Base-by-base conservation (phyloP, 2,888 invertebrate genomes). In the Cyclophora albipunctata region DNA sequence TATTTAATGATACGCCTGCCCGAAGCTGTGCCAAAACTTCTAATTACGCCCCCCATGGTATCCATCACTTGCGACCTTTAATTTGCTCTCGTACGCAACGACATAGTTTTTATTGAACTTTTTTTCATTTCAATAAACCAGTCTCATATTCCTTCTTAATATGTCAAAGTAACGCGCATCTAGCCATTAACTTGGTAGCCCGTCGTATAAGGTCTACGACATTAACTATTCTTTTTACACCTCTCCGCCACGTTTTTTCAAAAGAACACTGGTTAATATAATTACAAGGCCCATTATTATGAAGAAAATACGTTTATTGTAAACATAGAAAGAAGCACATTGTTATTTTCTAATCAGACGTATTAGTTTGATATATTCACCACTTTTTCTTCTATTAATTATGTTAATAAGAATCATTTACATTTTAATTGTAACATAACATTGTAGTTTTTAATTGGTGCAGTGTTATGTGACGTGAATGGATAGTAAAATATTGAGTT, bases 161-260 rank as follows among this genome's bases (percentile, higher is more conserved):
- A 84, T 83, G 81, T 81, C 81, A 80, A 80, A 76, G 81, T 78
- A 78, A 81, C 81, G 78, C 78, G 75, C 67, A 75, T 62, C 69
- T 63, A 75, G 72, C 71, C 76, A 81, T 81, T 83, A 84, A 73
- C 77, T 77, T 2, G 63, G 71, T 70, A 71, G 71, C 69, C 63
- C 70, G 69, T 75, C 70, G 61, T 64, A 69, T 75, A 68, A 64
- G 69, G 70, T 72, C 67, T 71, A 66, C 64, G 65, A 60, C 57
- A 57, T 64, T 75, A 37, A 37, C 37, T 37, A 7, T 34, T 5
- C 43, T 43, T 78, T 71, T 74, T 74, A 65, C 62, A 47, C 49
- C 52, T 56, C 55, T 56, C 55, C 54, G 63, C 63, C 59, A 60
- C 66, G 20, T 72, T 78, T 76, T 77, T 75, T 69, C 66, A 62